Conservation (phyloP, 2,797 vertebrate species). For the Chloroceryle inda region DNA sequence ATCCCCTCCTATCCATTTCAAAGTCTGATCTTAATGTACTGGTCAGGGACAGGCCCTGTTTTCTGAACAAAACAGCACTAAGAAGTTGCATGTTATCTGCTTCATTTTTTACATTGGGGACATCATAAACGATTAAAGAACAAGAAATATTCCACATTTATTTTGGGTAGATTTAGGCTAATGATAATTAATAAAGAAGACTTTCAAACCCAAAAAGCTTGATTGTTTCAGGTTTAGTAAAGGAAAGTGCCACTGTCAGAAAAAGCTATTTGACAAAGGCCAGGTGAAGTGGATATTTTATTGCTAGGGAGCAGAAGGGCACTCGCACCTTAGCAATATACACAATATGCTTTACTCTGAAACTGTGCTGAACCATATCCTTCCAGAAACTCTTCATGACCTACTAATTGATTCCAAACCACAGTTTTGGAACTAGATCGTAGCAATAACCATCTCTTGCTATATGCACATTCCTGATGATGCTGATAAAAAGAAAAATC, state of each 20-base stretch:
- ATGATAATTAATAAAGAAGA: background rate
- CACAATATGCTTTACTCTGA: background rate
- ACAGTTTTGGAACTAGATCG: slow-evolving; percentile 20
- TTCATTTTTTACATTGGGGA: background rate
- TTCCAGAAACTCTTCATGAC: slow-evolving; percentile 38
- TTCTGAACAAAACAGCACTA: background rate
- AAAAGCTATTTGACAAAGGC: background rate
- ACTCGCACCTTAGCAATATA: background rate
- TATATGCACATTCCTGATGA: slow-evolving; percentile 14
- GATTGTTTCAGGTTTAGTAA: background rate
- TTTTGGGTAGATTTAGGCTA: background rate
- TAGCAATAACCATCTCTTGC: slow-evolving; percentile 39
- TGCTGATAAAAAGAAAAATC: slow-evolving; percentile 62
- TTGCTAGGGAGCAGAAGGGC: background rate
- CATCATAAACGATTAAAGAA: background rate
- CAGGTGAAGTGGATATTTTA: slow-evolving; percentile 2
- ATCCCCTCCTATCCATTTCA: background rate
- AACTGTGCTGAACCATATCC: background rate
- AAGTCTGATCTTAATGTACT: background rate
- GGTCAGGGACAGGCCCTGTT: background rate
- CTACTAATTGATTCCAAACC: slow-evolving; percentile 46
- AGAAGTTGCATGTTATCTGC: background rate
- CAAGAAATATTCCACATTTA: background rate
- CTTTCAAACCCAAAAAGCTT: background rate
- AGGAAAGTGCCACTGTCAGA: background rate